phyloP scores from a whole-genome alignment of 2,113 vertebrate species.

The Sylvia atricapilla region DNA sequence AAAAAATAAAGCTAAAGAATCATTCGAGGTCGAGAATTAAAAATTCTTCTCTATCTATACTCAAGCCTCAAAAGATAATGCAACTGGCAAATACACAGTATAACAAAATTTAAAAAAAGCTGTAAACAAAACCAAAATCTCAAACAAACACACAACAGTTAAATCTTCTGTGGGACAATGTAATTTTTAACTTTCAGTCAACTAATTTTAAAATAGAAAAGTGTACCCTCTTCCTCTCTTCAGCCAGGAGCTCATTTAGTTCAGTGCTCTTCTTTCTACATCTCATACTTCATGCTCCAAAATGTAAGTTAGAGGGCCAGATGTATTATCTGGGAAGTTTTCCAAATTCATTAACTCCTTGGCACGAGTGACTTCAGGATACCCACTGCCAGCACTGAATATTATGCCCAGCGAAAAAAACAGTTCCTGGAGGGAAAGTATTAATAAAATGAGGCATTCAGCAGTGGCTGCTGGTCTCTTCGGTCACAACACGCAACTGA shows the following conservation, averaged over 20 bases:
- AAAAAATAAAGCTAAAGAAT: background rate
- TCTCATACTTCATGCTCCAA: slow-evolving; percentile 47
- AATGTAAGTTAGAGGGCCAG: slow-evolving; percentile 64
- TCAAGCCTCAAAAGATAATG: background rate
- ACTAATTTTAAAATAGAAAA: background rate
- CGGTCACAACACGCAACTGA: background rate
- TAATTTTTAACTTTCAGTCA: background rate
- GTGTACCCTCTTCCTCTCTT: background rate
- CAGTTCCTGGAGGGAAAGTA: slow-evolving; percentile 63
- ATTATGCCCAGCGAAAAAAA: slow-evolving; percentile 52
- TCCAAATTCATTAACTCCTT: slow-evolving; percentile 73
- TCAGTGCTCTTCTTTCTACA: slow-evolving; percentile 41
- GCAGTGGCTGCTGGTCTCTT: slow-evolving; percentile 33
- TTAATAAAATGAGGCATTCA: slow-evolving; percentile 53
- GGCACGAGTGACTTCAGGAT: slow-evolving; percentile 56
- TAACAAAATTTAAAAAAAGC: background rate
- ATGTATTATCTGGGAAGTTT: slow-evolving; percentile 72
- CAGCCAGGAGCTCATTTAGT: slow-evolving; percentile 19
- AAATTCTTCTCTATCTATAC: background rate
- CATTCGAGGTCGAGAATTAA: background rate
- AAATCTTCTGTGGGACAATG: background rate
- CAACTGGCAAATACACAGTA: background rate
- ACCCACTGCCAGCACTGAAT: slow-evolving; percentile 46
- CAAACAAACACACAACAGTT: background rate
- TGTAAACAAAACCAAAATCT: background rate